These are phyloP conservation scores for Melanerpes aurifrons DNA, from an alignment of 2,113 vertebrate species.

Conservation along the genomic window DNA sequence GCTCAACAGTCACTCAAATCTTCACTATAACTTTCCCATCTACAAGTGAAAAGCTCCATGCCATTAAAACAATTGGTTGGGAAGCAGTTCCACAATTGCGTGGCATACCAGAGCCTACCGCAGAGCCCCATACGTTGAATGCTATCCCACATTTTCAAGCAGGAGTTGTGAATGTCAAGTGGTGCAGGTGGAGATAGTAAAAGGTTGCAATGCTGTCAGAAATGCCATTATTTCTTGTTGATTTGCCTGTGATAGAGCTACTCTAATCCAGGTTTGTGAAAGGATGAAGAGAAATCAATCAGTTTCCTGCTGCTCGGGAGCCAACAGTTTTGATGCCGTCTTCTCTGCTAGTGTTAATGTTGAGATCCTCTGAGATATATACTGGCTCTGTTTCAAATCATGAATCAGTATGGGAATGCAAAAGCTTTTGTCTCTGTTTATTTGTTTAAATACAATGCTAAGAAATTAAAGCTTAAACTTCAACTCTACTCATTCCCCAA, in stretches of 20 bases:
- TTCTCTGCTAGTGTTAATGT: background rate
- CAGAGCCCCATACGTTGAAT: background rate
- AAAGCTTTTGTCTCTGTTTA: background rate
- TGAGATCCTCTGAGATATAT: background rate
- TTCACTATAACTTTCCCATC: background rate
- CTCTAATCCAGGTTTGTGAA: constrained; percentile 46
- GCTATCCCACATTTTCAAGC: background rate
- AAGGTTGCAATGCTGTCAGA: constrained; percentile 15
- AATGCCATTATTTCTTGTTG: constrained; percentile 39
- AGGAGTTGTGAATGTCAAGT: constrained; percentile 47
- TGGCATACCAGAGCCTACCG: background rate
- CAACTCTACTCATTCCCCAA: background rate
- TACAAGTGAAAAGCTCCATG: background rate
- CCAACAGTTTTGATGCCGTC: background rate
- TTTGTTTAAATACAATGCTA: constrained; percentile 9
- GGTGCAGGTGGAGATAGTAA: constrained; percentile 52
- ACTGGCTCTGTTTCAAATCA: background rate
- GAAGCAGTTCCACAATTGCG: background rate
- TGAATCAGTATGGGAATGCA: background rate
- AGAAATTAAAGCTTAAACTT: constrained; percentile 37
- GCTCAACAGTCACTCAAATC: background rate
- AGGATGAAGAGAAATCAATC: constrained; percentile 42
- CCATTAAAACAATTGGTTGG: background rate
- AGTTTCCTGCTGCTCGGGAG: constrained; percentile 20
- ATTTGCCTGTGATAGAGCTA: constrained; percentile 15